Percentiles rank a stretch among this genome's conserved stretches.
phyloP scores from a whole-genome alignment of 2,888 invertebrate genomes.

The Aradus depressus region DNA sequence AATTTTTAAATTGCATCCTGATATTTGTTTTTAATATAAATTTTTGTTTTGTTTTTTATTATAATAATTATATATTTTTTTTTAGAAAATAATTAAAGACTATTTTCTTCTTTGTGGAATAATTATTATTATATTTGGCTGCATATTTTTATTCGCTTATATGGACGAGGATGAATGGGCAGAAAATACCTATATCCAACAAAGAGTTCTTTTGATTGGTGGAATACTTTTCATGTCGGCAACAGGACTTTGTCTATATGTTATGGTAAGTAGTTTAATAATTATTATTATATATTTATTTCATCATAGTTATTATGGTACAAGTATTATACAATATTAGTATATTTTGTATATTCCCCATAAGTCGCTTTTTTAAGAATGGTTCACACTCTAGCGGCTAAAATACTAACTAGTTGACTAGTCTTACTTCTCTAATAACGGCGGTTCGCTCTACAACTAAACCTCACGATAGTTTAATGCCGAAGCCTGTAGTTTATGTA shows the following conservation, averaged over 20 bases:
- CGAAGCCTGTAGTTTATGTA: too few relatives aligned
- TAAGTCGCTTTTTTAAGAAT: too few relatives aligned
- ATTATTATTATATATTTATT: not conserved
- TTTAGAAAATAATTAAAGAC: constrained; percentile 10
- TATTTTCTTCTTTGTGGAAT: constrained; percentile 6
- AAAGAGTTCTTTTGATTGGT: constrained; percentile 11
- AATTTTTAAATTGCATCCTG: too few relatives aligned
- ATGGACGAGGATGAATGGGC: constrained; percentile 12
- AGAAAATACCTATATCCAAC: constrained; percentile 11
- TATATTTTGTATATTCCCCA: too few relatives aligned
- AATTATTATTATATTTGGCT: constrained; percentile 10
- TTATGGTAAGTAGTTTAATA: constrained; percentile 6
- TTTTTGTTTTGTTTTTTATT: too few relatives aligned
- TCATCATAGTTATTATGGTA: not conserved
- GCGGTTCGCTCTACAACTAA: too few relatives aligned
- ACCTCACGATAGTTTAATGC: too few relatives aligned
- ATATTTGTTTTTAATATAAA: too few relatives aligned
- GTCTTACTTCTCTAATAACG: too few relatives aligned
- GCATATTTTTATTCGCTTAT: constrained; percentile 7
- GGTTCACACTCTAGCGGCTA: not conserved
- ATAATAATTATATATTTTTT: not conserved
- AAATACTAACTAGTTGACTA: not conserved
- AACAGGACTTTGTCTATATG: constrained; percentile 12
- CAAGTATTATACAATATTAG: not conserved
- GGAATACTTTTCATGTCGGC: constrained; percentile 6